A percentile compares a stretch with the other conserved stretches of the same genome.
phyloP scores from a whole-genome alignment of 2,113 vertebrate species.

The Chlorodrepanis virens region DNA sequence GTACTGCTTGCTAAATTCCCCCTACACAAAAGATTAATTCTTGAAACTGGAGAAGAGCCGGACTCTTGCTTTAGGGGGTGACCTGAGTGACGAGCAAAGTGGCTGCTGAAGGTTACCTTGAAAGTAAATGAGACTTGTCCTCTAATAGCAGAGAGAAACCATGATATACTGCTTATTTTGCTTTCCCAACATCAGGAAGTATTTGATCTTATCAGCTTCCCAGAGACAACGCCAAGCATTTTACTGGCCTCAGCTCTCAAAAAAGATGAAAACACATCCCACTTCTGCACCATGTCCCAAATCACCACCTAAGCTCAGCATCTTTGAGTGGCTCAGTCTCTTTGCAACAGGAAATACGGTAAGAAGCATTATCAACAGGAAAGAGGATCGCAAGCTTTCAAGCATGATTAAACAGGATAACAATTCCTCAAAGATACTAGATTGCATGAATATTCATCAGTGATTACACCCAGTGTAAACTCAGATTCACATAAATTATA shows the following conservation, averaged over 20 bases:
- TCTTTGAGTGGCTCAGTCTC: background rate
- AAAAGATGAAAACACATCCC: constrained; percentile 24
- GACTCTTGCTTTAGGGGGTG: background rate
- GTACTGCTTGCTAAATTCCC: background rate
- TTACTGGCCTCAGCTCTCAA: constrained; percentile 12
- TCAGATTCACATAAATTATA: constrained; percentile 14
- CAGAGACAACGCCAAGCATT: background rate
- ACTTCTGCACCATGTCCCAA: background rate
- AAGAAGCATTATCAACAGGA: constrained; percentile 58
- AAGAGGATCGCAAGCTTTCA: constrained; percentile 57
- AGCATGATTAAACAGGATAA: constrained; percentile 59
- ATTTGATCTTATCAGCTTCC: constrained; percentile 2
- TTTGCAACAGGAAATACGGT: constrained; percentile 58
- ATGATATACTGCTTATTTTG: background rate
- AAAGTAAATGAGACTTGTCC: background rate
- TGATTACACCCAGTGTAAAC: background rate
- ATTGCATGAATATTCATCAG: constrained; percentile 47
- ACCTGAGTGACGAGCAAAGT: background rate
- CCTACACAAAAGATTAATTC: background rate
- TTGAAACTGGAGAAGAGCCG: background rate
- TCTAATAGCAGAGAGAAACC: background rate
- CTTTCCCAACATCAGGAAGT: background rate
- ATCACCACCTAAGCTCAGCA: background rate
- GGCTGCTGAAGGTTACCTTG: constrained; percentile 6
- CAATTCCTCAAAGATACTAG: constrained; percentile 45